Conservation (phyloP, 2,888 invertebrate species). For the Standfussiana lucernea region DNA sequence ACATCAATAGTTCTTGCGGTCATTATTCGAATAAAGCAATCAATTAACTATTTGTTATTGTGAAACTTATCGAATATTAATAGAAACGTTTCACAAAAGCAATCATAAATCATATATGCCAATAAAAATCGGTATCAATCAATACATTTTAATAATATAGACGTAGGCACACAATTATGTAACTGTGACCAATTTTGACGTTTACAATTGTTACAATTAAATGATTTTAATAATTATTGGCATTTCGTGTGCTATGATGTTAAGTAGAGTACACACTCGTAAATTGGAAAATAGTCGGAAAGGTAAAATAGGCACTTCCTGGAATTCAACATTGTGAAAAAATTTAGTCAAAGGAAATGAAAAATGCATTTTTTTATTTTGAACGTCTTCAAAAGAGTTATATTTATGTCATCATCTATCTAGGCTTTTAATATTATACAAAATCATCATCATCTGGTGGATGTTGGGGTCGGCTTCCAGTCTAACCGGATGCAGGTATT, state of each 20-base stretch:
- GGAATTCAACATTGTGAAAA: neutral
- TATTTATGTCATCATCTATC: neutral
- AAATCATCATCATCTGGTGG: too few species aligned
- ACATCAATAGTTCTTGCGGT: neutral
- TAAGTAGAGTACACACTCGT: conserved; percentile 19
- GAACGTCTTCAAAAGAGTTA: neutral
- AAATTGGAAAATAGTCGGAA: neutral
- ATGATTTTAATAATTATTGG: conserved; percentile 52
- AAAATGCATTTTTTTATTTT: neutral
- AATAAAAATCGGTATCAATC: conserved; percentile 55
- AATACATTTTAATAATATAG: conserved; percentile 58
- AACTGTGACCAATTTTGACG: conserved; percentile 56
- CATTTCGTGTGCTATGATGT: conserved; percentile 21
- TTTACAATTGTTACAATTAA: conserved; percentile 54
- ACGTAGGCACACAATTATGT: conserved; percentile 35
- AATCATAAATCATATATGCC: conserved; percentile 46
- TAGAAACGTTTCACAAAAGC: conserved; percentile 43
- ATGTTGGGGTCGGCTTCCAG: too few species aligned
- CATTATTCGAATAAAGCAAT: conserved; percentile 13
- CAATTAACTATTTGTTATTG: conserved; percentile 23
- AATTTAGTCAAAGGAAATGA: neutral
- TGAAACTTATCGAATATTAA: conserved; percentile 31
- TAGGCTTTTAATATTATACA: neutral
- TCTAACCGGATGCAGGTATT: too few species aligned
- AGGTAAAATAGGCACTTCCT: neutral